Base-by-base conservation (phyloP, 2,797 vertebrate species). In the Anguilla megastoma region DNA sequence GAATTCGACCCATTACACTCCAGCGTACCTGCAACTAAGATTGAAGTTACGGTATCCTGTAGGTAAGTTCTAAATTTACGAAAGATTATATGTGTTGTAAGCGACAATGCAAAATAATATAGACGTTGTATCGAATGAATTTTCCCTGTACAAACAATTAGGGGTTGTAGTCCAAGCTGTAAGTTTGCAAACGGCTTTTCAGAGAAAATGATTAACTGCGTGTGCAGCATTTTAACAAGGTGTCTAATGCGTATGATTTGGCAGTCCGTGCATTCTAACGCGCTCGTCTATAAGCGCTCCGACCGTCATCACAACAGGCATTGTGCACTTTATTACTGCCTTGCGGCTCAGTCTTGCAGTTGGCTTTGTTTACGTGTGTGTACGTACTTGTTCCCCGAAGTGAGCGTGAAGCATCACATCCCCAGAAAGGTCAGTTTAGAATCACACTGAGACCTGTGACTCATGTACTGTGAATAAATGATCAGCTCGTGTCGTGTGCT, bases 41-140 rank as follows among this genome's bases (percentile, higher is more conserved):
- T 98, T 94, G 98, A 98, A 95, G 96, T 98, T 93, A 97, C 97
- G 85, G 97, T 98, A 54, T 98, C 97, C 41, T 98, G 97, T 96
- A 95, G 97, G 98, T 98, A 96, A 96, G 97, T 87, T 86, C 69
- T 16, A 16, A n/a, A 27, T 69, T 69, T 27, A 12, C 27, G 3
- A 74, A 74, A 5, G 63, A 27, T 27, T n/a, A 27, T 69, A n/a
- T 69, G 24, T 69, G 27, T 79, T 12, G 30, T 33, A 4, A 79
- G 9, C 14, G 27, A 16, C 41, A 41, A 82, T 82, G 6, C 36
- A 3, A 5, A 82, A 82, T 3, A 82, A 48, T 9, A n/a, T 82
- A 48, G 1, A n/a, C 36, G 36, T 48, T 50, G 6, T 6, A 48
- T 14, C 14, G 6, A 18, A 48, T 50, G 24, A 82, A 45, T 36